Conservation (phyloP, 2,888 invertebrate species). For the Silvanus unidentatus region DNA sequence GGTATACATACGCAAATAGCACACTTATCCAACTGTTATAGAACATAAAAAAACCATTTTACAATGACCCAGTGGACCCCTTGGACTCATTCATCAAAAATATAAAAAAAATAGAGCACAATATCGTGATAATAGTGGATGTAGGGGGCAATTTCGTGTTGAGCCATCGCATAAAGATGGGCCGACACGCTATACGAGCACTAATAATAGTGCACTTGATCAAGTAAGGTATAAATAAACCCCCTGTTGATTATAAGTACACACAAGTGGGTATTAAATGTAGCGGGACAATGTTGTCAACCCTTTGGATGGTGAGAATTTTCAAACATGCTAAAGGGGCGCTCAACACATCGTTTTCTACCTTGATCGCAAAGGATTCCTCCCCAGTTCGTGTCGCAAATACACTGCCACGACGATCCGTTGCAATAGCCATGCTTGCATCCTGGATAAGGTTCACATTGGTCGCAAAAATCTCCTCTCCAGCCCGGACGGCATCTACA, state of each 20-base stretch:
- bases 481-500: slow-evolving; percentile 86
- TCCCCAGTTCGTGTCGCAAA: slow-evolving; percentile 97
- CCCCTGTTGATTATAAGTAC: slow-evolving; percentile 16
- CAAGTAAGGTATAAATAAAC: slow-evolving; percentile 23
- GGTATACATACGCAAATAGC: slow-evolving; percentile 9
- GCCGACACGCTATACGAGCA: slow-evolving; percentile 26
- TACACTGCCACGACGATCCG: slow-evolving; percentile 91
- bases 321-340: no score
- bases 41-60: slow-evolving; percentile 30
- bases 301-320: not conserved
- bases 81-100: not conserved
- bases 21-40: slow-evolving; percentile 37
- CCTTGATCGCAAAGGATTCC: slow-evolving; percentile 96
- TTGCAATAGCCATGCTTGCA: slow-evolving; percentile 95
- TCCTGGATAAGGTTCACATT: slow-evolving; percentile 92
- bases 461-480: slow-evolving; percentile 86
- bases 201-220: slow-evolving; percentile 37
- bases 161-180: slow-evolving; percentile 11
- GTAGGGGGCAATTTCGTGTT: not conserved
- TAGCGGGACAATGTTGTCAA: not conserved
- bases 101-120: not conserved
- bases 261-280: not conserved
- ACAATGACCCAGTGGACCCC: slow-evolving; percentile 1
- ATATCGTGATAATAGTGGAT: not conserved
- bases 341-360: slow-evolving; percentile 33